Evolutionary conservation across 2,888 invertebrate species (phyloP).

Genomic region (Galeopsomyia nigrocyanea): DNA sequence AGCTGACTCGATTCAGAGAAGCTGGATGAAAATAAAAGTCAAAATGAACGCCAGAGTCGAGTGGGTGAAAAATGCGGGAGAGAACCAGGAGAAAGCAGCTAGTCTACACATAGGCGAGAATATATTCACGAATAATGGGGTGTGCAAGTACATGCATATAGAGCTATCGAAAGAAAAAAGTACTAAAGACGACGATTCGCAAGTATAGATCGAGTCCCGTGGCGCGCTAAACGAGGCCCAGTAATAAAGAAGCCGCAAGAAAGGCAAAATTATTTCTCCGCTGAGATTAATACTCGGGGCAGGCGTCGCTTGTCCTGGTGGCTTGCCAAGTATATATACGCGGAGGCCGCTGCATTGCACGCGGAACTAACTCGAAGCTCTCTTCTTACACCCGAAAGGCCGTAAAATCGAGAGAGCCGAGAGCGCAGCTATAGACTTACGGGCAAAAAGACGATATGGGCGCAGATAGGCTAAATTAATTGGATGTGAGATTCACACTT

Average conservation of each 20-base stretch:
- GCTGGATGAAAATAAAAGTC: no score
- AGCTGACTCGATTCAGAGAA: no score
- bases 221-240: neutral
- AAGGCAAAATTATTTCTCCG: slow-evolving; percentile 53
- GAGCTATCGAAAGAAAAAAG: neutral
- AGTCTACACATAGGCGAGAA: no score
- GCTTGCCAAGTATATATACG: slow-evolving; percentile 57
- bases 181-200: slow-evolving; percentile 4
- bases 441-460: slow-evolving; percentile 3
- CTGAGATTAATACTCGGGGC: slow-evolving; percentile 63
- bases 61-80: no score
- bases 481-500: slow-evolving; percentile 5
- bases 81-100: no score
- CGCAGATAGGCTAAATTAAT: slow-evolving; percentile 18
- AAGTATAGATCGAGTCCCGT: slow-evolving; percentile 24
- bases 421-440: neutral
- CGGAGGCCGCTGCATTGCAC: no score
- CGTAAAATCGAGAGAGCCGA: neutral
- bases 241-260: neutral
- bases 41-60: no score
- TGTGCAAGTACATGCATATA: no score
- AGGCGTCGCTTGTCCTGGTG: slow-evolving; percentile 56
- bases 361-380: no score
- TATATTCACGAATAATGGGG: no score
- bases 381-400: neutral